These are phyloP conservation scores for Neoniphon sammara DNA, from an alignment of 2,797 vertebrate genomes.

Conservation along the genomic window DNA sequence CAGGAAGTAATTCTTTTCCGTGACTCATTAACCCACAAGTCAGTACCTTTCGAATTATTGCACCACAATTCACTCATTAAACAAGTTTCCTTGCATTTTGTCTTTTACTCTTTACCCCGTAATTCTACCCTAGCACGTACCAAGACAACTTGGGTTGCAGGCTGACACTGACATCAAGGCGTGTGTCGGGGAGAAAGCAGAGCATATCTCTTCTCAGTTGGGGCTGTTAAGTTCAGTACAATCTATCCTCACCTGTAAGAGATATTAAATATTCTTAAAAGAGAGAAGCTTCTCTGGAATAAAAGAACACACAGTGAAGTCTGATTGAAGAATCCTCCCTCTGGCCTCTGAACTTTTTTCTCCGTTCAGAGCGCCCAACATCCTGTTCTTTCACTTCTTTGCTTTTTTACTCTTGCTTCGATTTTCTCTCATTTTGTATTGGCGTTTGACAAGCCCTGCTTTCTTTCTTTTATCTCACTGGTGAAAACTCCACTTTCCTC, in stretches of 20 bases:
- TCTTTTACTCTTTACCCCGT: background rate
- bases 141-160: background rate
- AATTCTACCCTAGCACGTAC: background rate
- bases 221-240: constrained; percentile 16
- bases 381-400: background rate
- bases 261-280: constrained; percentile 10
- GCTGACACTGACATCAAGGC: constrained; percentile 13
- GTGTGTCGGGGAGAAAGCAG: constrained; percentile 24
- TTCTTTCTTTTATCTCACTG: constrained; percentile 26
- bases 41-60: background rate
- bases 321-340: background rate
- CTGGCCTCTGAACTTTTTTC: background rate
- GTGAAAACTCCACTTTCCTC: background rate
- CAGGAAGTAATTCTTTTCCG: constrained; percentile 2
- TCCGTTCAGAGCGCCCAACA: background rate
- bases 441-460: constrained; percentile 25
- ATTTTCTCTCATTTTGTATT: constrained; percentile 19
- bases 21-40: constrained; percentile 31
- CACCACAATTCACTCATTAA: constrained; percentile 27
- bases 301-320: background rate
- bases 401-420: constrained; percentile 20
- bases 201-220: constrained; percentile 12
- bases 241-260: constrained; percentile 1
- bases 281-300: background rate
- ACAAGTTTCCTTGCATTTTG: constrained; percentile 10